phyloP scores from a whole-genome alignment of 53 echinoderm and acorn worm species.

The Henricia sp. region DNA sequence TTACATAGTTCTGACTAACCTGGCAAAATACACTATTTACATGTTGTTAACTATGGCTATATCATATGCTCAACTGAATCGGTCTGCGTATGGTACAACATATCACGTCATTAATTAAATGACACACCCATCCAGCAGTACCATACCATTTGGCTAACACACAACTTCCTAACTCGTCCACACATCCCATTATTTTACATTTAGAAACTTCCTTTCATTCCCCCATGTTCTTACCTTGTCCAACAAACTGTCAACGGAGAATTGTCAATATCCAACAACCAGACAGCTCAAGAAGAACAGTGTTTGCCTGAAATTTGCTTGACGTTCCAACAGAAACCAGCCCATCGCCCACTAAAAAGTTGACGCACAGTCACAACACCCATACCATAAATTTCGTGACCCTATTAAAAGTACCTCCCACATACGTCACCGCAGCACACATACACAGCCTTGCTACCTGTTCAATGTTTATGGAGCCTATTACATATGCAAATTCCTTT shows the following conservation, averaged over 20 bases:
- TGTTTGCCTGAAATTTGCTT: too few relatives aligned
- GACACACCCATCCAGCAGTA: conserved; percentile 23
- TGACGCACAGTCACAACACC: conserved; percentile 19
- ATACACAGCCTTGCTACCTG: conserved; percentile 63
- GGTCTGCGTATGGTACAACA: too few relatives aligned
- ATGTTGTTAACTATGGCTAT: too few relatives aligned
- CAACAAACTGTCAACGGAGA: neutral
- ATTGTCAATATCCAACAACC: neutral
- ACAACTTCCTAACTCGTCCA: too few relatives aligned
- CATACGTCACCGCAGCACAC: conserved; percentile 33
- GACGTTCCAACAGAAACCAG: too few relatives aligned
- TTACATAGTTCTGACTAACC: too few relatives aligned
- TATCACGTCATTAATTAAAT: too few relatives aligned
- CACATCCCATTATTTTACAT: too few relatives aligned
- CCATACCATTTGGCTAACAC: too few relatives aligned
- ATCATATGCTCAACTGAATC: too few relatives aligned
- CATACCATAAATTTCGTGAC: conserved; percentile 13
- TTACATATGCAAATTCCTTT: conserved; percentile 60
- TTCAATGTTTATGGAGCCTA: conserved; percentile 60
- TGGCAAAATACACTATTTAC: too few relatives aligned
- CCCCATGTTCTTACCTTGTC: conserved; percentile 32
- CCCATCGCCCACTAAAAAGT: neutral
- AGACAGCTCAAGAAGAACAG: conserved; percentile 13
- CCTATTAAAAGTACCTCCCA: neutral
- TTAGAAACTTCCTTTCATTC: too few relatives aligned